These are phyloP conservation scores for Cyphomyrus plagiostoma DNA, from an alignment of 2,113 vertebrate genomes.

Conservation along the genomic window DNA sequence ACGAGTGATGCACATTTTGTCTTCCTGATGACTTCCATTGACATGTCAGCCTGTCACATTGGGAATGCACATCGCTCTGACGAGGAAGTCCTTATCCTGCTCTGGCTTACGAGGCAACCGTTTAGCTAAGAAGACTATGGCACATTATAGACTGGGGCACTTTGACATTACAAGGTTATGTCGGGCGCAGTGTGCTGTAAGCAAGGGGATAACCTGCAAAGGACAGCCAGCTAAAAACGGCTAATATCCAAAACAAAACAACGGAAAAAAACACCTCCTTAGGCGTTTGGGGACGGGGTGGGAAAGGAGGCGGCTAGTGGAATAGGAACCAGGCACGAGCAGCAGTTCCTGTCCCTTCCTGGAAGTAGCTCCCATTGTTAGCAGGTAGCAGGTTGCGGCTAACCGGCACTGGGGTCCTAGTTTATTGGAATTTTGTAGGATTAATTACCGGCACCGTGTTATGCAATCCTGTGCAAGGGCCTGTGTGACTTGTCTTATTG, in stretches of 20 bases:
- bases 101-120: conserved; percentile 31
- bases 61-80: conserved; percentile 35
- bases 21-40: conserved; percentile 37
- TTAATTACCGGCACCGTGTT: neutral
- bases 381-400: conserved; percentile 85
- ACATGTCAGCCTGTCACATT: conserved; percentile 42
- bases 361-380: conserved; percentile 61
- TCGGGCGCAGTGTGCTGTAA: conserved; percentile 32
- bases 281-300: neutral
- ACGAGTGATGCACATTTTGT: conserved; percentile 36
- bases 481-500: neutral
- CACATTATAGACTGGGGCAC: conserved; percentile 29
- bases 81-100: conserved; percentile 25
- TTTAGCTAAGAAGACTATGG: conserved; percentile 40
- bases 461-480: neutral
- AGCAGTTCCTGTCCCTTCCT: neutral
- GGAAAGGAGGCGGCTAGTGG: neutral
- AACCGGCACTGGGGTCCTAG: conserved; percentile 57
- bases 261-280: neutral
- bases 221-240: conserved; percentile 29
- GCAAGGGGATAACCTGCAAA: conserved; percentile 32
- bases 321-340: conserved; percentile 4
- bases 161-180: conserved; percentile 39
- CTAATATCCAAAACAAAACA: conserved; percentile 20
- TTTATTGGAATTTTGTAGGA: neutral